phyloP scores from a whole-genome alignment of 2,113 vertebrate genomes.

The Chaenogobius annularis region DNA sequence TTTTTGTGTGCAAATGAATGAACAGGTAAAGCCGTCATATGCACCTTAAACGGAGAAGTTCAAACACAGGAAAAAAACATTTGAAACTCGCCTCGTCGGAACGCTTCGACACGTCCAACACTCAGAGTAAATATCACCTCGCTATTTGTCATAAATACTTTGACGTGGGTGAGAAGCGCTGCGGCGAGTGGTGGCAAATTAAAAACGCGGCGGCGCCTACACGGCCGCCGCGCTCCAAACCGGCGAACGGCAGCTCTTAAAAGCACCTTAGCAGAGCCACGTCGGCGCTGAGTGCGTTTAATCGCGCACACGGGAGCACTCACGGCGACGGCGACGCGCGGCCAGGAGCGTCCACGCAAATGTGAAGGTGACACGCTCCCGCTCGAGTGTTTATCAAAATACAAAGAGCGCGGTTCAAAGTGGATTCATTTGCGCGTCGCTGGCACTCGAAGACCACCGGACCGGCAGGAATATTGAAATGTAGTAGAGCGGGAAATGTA shows the following conservation, averaged over 20 bases:
- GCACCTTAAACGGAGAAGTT: too few relatives aligned
- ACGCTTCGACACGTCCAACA: conserved; percentile 9
- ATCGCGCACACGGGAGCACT: conserved; percentile 31
- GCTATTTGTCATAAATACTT: conserved; percentile 17
- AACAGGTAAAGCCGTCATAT: too few relatives aligned
- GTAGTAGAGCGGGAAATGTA: neutral
- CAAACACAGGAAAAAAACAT: too few relatives aligned
- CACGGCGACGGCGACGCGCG: neutral
- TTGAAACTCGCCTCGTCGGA: too few relatives aligned
- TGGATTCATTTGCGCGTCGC: neutral
- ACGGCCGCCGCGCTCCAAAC: conserved; percentile 20
- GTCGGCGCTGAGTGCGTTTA: conserved; percentile 35
- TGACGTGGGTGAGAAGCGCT: conserved; percentile 8
- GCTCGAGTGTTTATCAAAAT: conserved; percentile 23
- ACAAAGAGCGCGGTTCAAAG: neutral
- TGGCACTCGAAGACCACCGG: neutral
- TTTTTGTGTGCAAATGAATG: too few relatives aligned
- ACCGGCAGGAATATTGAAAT: neutral
- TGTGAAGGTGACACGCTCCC: conserved; percentile 15
- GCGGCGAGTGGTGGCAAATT: conserved; percentile 1
- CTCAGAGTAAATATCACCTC: neutral
- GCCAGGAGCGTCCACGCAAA: conserved; percentile 5
- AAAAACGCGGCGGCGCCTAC: conserved; percentile 36
- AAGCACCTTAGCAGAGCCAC: conserved; percentile 22
- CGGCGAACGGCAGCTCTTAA: conserved; percentile 26